Evolutionary conservation across 1,140 invertebrate species (phyloP), one percentile per base, ranked within the genome.

Genomic region (Colletes latitarsis): DNA sequence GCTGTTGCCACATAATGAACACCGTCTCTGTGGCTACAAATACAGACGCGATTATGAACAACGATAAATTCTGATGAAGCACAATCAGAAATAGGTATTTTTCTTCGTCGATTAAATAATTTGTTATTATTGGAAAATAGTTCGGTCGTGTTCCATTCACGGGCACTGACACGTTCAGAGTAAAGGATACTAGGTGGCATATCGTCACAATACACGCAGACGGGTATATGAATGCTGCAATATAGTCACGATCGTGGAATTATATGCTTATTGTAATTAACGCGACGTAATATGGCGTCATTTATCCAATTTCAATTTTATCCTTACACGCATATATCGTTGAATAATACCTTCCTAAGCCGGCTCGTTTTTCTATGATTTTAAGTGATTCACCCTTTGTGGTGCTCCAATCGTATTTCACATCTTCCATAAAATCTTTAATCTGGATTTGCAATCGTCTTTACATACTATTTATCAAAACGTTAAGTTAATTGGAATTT

Each of bases 81-180:
- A 19, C 10, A n/a, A 80, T 63, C 0, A 55, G 15, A 1, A 10
- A n/a, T 6, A 19, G 4, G 30, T 76, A 77, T 17, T 81, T 72
- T 1, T 77, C 52, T 3, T 49, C 9, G 19, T 72, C 55, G 3
- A 84, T 46, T 14, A 72, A 69, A 15, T 84, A 77, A 30, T 84
- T 72, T n/a, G 70, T 55, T 12, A 10, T 6, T 14, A n/a, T 0
- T 2, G 73, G 68, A 30, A 75, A 57, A 1, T 68, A 3, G 21
- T 39, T 12, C 1, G 1, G 8, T 19, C 58, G 73, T 5, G 79
- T 77, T 21, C 41, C 14, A 41, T 83, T 41, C 58, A 4, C 3
- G 10, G 58, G 4, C 15, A 10, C 46, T 10, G 6, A 1, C 46
- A 9, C 39, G 21, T 15, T 39, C 9, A 62, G 4, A 4, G 10